Percentiles rank a stretch among this genome's conserved stretches.
Evolutionary conservation across 1,140 invertebrate species (phyloP).

Genomic region (Drosophila pectinifera): DNA sequence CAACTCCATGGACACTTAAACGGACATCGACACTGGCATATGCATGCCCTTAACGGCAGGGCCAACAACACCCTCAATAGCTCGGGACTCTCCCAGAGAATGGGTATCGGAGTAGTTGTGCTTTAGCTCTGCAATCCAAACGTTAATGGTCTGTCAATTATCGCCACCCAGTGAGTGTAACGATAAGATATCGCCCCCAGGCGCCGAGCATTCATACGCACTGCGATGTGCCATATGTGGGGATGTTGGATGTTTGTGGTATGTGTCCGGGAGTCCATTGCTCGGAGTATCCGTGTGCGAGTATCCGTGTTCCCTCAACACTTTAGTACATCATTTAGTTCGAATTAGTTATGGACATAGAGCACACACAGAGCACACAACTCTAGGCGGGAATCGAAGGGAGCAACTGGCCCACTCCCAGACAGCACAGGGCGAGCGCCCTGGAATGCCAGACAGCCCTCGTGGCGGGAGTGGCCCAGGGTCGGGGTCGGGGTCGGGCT

Average conservation of each 20-base stretch:
- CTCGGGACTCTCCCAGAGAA: background rate
- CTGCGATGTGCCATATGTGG: background rate
- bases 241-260: background rate
- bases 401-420: constrained; percentile 12
- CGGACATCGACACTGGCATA: constrained; percentile 17
- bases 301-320: constrained; percentile 55
- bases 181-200: constrained; percentile 76
- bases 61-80: constrained; percentile 18
- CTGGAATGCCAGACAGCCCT: constrained; percentile 9
- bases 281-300: background rate
- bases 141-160: constrained; percentile 83
- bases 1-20: constrained; percentile 7
- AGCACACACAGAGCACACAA: constrained; percentile 31
- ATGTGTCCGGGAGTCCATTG: background rate
- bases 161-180: constrained; percentile 82
- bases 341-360: constrained; percentile 80
- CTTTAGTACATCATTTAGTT: constrained; percentile 82
- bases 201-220: constrained; percentile 50
- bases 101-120: constrained; percentile 9
- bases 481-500: constrained; percentile 51
- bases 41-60: constrained; percentile 50
- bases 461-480: background rate
- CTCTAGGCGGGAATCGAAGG: constrained; percentile 33
- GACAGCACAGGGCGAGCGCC: background rate
- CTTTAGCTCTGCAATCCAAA: constrained; percentile 79